Evolutionary conservation across 1,140 invertebrate species (phyloP).

Genomic region (Lepidurus apus): DNA sequence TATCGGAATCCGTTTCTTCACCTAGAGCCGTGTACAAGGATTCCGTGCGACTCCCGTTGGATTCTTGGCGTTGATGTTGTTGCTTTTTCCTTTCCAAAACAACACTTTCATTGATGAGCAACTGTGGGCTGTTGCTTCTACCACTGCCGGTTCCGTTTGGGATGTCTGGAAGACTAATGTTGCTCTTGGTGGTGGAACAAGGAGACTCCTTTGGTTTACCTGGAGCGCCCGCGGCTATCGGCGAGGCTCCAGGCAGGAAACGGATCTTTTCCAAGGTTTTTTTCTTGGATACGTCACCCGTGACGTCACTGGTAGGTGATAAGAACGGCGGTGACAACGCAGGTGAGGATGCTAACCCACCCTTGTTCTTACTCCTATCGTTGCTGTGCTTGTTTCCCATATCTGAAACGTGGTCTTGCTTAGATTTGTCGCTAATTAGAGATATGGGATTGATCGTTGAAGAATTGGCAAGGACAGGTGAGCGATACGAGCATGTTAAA

Average conservation of each 20-base stretch:
- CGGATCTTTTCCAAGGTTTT: neutral
- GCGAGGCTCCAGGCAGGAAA: too few species aligned
- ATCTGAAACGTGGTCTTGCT: neutral
- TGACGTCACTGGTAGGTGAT: neutral
- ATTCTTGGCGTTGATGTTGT: neutral
- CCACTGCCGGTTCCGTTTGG: neutral
- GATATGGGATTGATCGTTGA: neutral
- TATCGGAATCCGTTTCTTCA: neutral
- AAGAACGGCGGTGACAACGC: neutral
- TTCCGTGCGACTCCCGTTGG: neutral
- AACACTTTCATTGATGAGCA: neutral
- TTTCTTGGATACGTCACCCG: neutral
- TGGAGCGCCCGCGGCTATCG: too few species aligned
- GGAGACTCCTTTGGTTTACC: too few species aligned
- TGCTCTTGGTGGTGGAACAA: too few species aligned
- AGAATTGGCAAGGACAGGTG: neutral
- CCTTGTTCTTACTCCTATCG: neutral
- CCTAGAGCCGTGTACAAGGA: neutral
- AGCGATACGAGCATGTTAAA: neutral
- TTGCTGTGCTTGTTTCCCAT: constrained; percentile 13
- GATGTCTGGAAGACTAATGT: constrained; percentile 5
- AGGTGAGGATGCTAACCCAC: neutral
- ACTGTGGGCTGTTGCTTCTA: neutral
- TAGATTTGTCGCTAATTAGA: neutral
- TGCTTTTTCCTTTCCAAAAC: neutral